Conservation (phyloP, 2,113 vertebrate species). For the Polypterus senegalus region DNA sequence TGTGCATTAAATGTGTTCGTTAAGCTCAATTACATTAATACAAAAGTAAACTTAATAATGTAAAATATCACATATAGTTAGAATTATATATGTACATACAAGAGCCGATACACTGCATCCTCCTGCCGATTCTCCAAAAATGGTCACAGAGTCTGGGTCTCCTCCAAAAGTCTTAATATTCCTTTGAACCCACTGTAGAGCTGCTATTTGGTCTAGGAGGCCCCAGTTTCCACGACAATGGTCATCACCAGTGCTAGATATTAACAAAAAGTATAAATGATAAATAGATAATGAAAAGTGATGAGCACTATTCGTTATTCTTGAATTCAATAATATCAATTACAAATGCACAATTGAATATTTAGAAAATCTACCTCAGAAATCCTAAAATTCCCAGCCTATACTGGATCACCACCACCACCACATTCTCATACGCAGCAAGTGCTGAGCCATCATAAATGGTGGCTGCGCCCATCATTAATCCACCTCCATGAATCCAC, state of each 20-base stretch:
- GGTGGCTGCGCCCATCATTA: constrained; percentile 43
- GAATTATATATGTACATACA: constrained; percentile 25
- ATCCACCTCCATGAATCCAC: constrained; percentile 68
- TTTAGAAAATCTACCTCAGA: constrained; percentile 48
- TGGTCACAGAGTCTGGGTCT: constrained; percentile 51
- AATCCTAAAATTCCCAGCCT: constrained; percentile 63
- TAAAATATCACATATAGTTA: too few relatives aligned
- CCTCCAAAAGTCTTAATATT: constrained; percentile 64
- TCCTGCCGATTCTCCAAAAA: constrained; percentile 62
- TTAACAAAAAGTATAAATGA: too few relatives aligned
- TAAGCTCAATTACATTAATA: too few relatives aligned
- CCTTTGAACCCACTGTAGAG: constrained; percentile 58
- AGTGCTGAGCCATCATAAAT: constrained; percentile 52
- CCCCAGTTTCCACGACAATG: constrained; percentile 59
- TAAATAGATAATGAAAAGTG: too few relatives aligned
- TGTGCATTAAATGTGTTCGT: too few relatives aligned
- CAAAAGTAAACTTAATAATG: too few relatives aligned
- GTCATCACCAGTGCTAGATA: constrained; percentile 52
- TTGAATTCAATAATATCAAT: too few relatives aligned
- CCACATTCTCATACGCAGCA: constrained; percentile 56
- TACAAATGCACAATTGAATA: too few relatives aligned
- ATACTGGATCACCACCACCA: constrained; percentile 67
- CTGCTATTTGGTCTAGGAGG: constrained; percentile 59
- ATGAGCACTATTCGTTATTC: too few relatives aligned
- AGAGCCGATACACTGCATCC: constrained; percentile 49